Percentiles rank a stretch among this genome's conserved stretches.
Evolutionary conservation across 2,113 vertebrate species (phyloP).

Genomic region (Poicephalus meyeri): DNA sequence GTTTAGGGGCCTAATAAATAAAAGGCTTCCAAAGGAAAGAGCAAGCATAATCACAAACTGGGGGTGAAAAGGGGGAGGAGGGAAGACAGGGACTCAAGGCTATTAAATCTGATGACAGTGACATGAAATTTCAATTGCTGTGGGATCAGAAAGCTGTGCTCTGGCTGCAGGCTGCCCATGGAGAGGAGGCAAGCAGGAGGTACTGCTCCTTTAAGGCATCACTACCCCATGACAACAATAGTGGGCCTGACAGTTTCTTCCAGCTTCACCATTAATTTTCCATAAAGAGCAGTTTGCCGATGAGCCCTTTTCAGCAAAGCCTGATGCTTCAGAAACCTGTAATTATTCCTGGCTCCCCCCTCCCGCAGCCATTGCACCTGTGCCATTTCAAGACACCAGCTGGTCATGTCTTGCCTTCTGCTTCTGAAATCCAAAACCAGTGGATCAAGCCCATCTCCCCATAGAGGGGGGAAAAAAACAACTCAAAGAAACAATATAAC

Average conservation of each 20-base stretch:
- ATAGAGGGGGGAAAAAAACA: conserved; percentile 26
- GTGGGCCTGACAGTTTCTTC: conserved; percentile 65
- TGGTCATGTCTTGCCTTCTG: conserved; percentile 80
- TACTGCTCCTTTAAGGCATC: conserved; percentile 57
- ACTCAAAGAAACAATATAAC: conserved; percentile 52
- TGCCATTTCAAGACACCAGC: conserved; percentile 82
- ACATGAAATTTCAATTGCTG: neutral
- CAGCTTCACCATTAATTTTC: conserved; percentile 80
- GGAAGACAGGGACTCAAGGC: neutral
- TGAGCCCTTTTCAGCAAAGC: conserved; percentile 76
- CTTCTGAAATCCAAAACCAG: conserved; percentile 76
- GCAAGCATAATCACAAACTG: conserved; percentile 15
- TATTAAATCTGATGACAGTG: neutral
- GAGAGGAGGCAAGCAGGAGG: neutral
- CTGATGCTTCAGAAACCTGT: conserved; percentile 82
- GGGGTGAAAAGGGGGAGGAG: neutral
- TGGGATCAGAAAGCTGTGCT: neutral
- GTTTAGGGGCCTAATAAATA: neutral
- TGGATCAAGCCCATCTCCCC: conserved; percentile 59
- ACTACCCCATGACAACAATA: conserved; percentile 65
- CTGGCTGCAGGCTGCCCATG: neutral
- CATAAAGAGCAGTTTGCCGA: conserved; percentile 79
- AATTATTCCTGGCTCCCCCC: conserved; percentile 82
- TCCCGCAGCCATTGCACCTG: conserved; percentile 84
- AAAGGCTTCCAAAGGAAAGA: neutral